Conservation (phyloP, 2,113 vertebrate species). For the Onychostruthus taczanowskii region DNA sequence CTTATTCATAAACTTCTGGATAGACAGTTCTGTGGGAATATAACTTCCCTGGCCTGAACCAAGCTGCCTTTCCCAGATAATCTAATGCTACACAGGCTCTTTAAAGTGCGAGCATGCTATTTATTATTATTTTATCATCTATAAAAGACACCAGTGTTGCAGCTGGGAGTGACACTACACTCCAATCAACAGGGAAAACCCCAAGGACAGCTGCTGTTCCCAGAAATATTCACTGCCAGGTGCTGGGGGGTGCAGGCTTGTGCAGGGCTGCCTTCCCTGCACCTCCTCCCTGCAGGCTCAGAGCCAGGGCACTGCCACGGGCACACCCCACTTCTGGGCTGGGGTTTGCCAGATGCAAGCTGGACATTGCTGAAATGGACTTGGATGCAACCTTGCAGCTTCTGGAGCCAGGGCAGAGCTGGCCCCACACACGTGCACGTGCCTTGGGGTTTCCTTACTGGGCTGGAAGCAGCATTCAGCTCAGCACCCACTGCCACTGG, state of each 20-base stretch:
- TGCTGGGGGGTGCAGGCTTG: not conserved
- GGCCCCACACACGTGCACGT: too few species aligned
- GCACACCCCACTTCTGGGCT: not conserved
- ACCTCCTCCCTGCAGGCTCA: not conserved
- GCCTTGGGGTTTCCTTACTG: not conserved
- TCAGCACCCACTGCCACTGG: rapidly evolving
- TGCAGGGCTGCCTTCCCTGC: not conserved
- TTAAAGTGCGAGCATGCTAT: not conserved
- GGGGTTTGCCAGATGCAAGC: not conserved
- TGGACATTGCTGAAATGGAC: not conserved
- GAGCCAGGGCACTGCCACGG: rapidly evolving
- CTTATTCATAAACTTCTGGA: conserved; percentile 14
- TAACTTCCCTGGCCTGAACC: not conserved
- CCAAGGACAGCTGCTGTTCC: not conserved
- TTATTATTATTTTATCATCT: not conserved
- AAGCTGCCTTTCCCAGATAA: not conserved
- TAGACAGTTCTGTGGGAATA: conserved; percentile 17
- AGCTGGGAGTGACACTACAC: not conserved
- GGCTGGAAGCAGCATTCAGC: not conserved
- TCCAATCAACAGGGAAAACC: not conserved
- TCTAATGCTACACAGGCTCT: not conserved
- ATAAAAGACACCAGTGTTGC: not conserved
- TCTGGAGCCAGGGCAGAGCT: not conserved
- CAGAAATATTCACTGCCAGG: rapidly evolving
- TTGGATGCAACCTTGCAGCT: not conserved